These are phyloP conservation scores for Micromussa lordhowensis DNA, from an alignment of 92 coral and sea anemone species.

Conservation along the genomic window DNA sequence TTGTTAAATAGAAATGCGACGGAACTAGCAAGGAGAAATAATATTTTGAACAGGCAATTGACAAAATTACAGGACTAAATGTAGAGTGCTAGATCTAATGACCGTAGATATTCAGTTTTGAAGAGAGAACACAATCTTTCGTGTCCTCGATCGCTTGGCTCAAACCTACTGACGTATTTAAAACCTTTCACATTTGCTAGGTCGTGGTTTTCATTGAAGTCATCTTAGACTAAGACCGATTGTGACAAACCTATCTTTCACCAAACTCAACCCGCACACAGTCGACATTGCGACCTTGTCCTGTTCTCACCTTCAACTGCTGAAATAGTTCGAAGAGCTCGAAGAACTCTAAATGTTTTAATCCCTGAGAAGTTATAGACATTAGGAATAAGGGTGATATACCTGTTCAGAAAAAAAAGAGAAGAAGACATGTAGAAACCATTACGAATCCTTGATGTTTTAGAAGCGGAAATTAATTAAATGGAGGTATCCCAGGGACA, in stretches of 20 bases:
- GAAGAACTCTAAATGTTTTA: slow-evolving; percentile 90
- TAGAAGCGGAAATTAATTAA: too few species aligned
- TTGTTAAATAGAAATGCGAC: too few species aligned
- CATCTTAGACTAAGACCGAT: neutral
- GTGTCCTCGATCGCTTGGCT: too few species aligned
- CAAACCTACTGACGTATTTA: neutral
- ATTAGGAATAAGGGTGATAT: slow-evolving; percentile 90
- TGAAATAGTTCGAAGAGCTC: slow-evolving; percentile 97
- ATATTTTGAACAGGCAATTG: neutral
- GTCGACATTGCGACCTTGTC: neutral
- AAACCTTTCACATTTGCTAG: neutral
- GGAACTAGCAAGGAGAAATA: neutral
- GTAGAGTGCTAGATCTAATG: neutral
- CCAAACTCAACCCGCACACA: neutral
- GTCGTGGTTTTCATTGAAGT: neutral
- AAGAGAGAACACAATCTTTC: too few species aligned
- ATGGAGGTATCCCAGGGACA: too few species aligned
- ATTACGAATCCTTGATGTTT: neutral
- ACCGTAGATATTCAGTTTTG: neutral
- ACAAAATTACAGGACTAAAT: neutral
- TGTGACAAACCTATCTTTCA: neutral
- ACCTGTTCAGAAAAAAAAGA: slow-evolving; percentile 55
- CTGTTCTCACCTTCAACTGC: slow-evolving; percentile 87
- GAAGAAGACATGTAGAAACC: neutral
- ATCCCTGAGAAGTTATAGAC: slow-evolving; percentile 95